These are phyloP conservation scores for Artemisiospiza belli DNA, from an alignment of 2,113 vertebrate species.

Conservation along the genomic window DNA sequence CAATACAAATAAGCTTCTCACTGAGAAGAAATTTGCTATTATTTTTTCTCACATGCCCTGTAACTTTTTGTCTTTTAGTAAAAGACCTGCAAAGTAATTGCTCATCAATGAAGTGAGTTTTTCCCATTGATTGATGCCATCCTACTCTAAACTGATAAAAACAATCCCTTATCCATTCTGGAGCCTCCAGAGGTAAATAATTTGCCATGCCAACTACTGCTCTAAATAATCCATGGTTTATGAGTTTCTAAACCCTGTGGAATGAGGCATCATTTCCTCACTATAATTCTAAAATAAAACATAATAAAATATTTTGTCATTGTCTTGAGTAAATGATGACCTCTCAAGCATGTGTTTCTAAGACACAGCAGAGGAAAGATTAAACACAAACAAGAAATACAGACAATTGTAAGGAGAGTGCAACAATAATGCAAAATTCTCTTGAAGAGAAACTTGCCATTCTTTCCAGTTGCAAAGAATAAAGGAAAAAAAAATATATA, in stretches of 20 bases:
- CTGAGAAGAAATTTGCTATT: not conserved
- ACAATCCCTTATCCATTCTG: not conserved
- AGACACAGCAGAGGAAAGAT: not conserved
- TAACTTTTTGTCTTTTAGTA: not conserved
- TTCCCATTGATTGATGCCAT: not conserved
- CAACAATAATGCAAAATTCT: not conserved
- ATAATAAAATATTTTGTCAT: not conserved
- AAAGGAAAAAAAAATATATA: not conserved
- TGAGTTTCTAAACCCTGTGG: not conserved
- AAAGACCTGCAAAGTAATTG: not conserved
- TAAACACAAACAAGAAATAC: not conserved
- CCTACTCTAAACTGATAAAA: not conserved
- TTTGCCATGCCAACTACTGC: not conserved
- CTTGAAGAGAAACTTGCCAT: not conserved
- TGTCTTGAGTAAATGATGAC: not conserved
- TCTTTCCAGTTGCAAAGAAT: not conserved
- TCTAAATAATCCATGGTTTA: not conserved
- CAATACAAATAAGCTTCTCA: not conserved
- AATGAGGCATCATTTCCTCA: not conserved
- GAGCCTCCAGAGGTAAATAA: not conserved
- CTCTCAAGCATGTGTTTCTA: not conserved
- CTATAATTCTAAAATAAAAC: slow-evolving; percentile 6
- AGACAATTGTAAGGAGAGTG: not conserved
- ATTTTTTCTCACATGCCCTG: not conserved
- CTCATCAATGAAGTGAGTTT: not conserved